Evolutionary conservation across 2,888 invertebrate species (phyloP).

Genomic region (Oscheius onirici): DNA sequence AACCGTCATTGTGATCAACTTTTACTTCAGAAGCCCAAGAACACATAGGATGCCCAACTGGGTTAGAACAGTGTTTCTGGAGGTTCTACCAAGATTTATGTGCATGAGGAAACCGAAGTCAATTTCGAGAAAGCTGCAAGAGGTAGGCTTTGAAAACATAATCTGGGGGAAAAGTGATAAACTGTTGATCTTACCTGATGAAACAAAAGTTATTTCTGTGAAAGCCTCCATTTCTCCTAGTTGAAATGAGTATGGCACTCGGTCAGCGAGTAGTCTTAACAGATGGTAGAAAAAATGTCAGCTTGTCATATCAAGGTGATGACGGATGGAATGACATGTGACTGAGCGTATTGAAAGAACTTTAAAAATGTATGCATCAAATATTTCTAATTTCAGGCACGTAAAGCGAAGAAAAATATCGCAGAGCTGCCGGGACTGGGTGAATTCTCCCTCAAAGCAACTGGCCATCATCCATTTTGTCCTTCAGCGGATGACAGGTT

Average conservation of each 20-base stretch:
- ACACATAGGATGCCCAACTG: constrained; percentile 98
- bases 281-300: no score
- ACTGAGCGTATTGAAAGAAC: no score
- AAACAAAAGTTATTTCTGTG: no score
- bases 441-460: constrained; percentile 60
- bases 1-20: constrained; percentile 94
- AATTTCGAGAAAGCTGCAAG: constrained; percentile 25
- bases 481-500: constrained; percentile 40
- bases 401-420: constrained; percentile 34
- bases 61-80: constrained; percentile 92
- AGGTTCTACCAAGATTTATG: constrained; percentile 77
- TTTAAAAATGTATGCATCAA: no score
- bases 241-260: no score
- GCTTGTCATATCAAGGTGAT: no score
- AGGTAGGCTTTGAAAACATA: no score
- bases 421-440: constrained; percentile 61
- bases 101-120: constrained; percentile 89
- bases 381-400: constrained; percentile 5
- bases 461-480: constrained; percentile 65
- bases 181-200: no score
- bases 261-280: no score
- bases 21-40: constrained; percentile 96
- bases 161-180: neutral
- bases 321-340: no score
- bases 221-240: no score